phyloP scores from a whole-genome alignment of 2,888 invertebrate species.

The Nephrotoma flavescens region DNA sequence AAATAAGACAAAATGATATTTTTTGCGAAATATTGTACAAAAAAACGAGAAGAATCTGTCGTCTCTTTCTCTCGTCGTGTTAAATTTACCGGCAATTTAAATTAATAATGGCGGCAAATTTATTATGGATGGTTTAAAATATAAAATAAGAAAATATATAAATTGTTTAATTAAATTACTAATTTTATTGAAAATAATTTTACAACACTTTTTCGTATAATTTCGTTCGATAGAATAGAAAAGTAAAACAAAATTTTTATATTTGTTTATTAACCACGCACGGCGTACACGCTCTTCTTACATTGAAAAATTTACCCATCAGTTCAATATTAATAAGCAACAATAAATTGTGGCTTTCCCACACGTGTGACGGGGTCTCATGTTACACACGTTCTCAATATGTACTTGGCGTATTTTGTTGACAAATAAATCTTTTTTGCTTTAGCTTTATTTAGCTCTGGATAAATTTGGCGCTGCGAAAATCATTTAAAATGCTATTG shows the following conservation, averaged over 20 bases:
- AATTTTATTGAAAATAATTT: not conserved
- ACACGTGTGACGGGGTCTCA: too few relatives aligned
- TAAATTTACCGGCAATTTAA: not conserved
- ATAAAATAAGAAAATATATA: not conserved
- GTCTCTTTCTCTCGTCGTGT: not conserved
- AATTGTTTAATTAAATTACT: not conserved
- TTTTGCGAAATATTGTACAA: not conserved
- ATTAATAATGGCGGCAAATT: not conserved
- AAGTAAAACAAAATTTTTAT: not conserved
- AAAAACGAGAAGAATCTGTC: not conserved
- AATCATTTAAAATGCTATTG: too few relatives aligned
- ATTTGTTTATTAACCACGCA: not conserved
- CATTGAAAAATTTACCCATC: not conserved
- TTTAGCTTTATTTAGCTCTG: too few relatives aligned
- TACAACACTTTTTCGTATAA: not conserved
- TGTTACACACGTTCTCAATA: too few relatives aligned
- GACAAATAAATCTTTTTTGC: too few relatives aligned
- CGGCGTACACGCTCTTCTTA: not conserved
- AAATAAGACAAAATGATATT: not conserved
- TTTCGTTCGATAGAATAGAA: not conserved
- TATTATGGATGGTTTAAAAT: not conserved
- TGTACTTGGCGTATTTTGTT: too few relatives aligned
- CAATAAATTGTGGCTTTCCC: too few relatives aligned
- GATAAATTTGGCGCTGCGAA: too few relatives aligned
- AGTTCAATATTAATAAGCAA: too few relatives aligned